Base-by-base conservation (phyloP, 2,888 invertebrate genomes). In the Sturmia bella region DNA sequence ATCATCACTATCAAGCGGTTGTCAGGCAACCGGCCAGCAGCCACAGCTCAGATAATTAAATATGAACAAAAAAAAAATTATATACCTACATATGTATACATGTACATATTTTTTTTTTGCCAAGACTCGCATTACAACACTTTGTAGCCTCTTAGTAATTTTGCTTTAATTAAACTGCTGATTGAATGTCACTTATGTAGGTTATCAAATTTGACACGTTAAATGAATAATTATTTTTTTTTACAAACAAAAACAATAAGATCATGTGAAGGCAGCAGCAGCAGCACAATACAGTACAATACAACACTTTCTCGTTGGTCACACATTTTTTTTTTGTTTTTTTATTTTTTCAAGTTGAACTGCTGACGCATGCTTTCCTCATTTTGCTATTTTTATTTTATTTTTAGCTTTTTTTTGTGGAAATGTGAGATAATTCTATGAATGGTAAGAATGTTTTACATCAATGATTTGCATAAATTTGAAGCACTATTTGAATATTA, bases 141-240 rank as follows among this genome's bases (percentile, higher is more conserved):
- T 32, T 54, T 70, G 9, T 19, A 21, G 27, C 21, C 39, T 45
- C 43, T 45, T 32, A 59, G n/a, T 39, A 41, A 64, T 70, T 43
- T 57, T 27, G 27, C 52, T 73, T 17, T 59, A 66, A 64, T 66
- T 56, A 50, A 50, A 52, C 39, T 13, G 21, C n/a, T 45, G 70
- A 76, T 77, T 72, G 68, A 81, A 77, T 77, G 61, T 24, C 56
- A 77, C 12, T 68, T 41, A 81, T 69, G 56, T 73, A 68, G 81
- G 81, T 81, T 81, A 81, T 81, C 76, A 76, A 45, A 52, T 43
- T 61, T 68, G 59, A 76, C 68, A 69, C 27, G 27, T 45, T 66
- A 73, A 73, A 61, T 64, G 48, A 63, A 63, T 64, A 41, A 57
- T 37, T 27, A 66, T 52, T n/a, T n/a, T n/a, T n/a, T n/a, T n/a